phyloP scores from a whole-genome alignment of 1,140 invertebrate genomes.

The Bombus ignitus region DNA sequence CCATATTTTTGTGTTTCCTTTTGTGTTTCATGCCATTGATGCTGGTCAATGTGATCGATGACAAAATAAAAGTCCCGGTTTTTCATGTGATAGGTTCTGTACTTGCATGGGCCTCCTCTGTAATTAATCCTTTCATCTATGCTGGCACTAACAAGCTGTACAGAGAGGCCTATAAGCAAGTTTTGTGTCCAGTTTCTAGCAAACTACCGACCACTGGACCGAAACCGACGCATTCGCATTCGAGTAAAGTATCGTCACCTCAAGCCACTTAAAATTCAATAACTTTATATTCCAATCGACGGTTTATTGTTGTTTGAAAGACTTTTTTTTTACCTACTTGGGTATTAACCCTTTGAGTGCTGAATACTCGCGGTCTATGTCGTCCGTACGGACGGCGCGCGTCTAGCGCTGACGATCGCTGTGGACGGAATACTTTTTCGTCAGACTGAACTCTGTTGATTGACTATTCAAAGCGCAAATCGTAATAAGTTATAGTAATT shows the following conservation, averaged over 20 bases:
- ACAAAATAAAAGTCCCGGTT: conserved; percentile 87
- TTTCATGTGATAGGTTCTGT: conserved; percentile 91
- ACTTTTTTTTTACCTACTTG: too few relatives aligned
- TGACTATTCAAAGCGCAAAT: too few relatives aligned
- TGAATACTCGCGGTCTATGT: too few relatives aligned
- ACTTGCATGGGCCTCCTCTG: conserved; percentile 92
- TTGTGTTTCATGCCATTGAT: conserved; percentile 93
- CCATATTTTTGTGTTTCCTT: conserved; percentile 93
- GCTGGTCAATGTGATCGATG: conserved; percentile 92
- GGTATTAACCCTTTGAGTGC: too few relatives aligned
- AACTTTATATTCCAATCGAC: background rate
- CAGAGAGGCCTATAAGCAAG: conserved; percentile 88
- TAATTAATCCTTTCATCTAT: conserved; percentile 94
- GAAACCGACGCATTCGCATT: conserved; percentile 74
- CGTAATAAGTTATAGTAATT: too few relatives aligned
- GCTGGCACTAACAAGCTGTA: conserved; percentile 93
- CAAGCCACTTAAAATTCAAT: conserved; percentile 53
- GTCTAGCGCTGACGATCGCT: too few relatives aligned
- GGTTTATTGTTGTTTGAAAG: background rate
- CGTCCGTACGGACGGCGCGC: too few relatives aligned
- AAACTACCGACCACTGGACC: conserved; percentile 58
- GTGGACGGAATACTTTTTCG: too few relatives aligned
- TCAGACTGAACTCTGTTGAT: too few relatives aligned
- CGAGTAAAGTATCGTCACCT: conserved; percentile 77
- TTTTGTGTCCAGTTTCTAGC: conserved; percentile 82